Evolutionary conservation across 2,888 invertebrate genomes (phyloP).

Genomic region (Galeruca laticollis): DNA sequence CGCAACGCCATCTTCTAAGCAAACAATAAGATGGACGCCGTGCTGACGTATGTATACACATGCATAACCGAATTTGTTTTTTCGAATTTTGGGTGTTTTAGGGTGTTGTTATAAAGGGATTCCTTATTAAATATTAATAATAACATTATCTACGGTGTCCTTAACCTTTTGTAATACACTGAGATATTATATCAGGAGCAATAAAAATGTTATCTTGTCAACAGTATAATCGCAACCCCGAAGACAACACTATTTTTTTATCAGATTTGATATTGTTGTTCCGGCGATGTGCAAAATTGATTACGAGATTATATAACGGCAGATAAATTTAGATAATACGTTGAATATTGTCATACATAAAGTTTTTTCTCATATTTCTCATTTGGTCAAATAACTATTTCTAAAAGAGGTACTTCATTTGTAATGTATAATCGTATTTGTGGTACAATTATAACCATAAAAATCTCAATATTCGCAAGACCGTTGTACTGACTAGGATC

Average conservation of each 20-base stretch:
- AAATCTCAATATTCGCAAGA: too few species aligned
- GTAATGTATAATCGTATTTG: too few species aligned
- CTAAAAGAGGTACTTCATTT: too few species aligned
- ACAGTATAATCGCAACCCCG: slow-evolving; percentile 59
- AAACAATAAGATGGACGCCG: slow-evolving; percentile 54
- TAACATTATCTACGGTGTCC: slow-evolving; percentile 60
- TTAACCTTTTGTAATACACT: slow-evolving; percentile 60
- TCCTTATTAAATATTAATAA: slow-evolving; percentile 63
- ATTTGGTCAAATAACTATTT: too few species aligned
- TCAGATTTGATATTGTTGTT: slow-evolving; percentile 49
- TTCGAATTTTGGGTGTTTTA: slow-evolving; percentile 25
- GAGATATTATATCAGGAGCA: slow-evolving; percentile 57
- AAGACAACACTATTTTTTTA: slow-evolving; percentile 57
- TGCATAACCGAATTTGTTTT: slow-evolving; percentile 13
- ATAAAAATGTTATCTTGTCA: slow-evolving; percentile 60
- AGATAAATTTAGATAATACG: slow-evolving; percentile 24
- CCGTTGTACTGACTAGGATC: too few species aligned
- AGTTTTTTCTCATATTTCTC: too few species aligned
- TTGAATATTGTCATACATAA: too few species aligned
- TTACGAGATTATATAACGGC: slow-evolving; percentile 34
- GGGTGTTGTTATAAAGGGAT: slow-evolving; percentile 49
- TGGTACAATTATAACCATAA: too few species aligned
- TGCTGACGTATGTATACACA: slow-evolving; percentile 25
- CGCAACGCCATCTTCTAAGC: slow-evolving; percentile 52
- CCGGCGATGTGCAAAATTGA: slow-evolving; percentile 42